Evolutionary conservation across 2,888 invertebrate genomes (phyloP).

Genomic region (Neoascia interrupta): DNA sequence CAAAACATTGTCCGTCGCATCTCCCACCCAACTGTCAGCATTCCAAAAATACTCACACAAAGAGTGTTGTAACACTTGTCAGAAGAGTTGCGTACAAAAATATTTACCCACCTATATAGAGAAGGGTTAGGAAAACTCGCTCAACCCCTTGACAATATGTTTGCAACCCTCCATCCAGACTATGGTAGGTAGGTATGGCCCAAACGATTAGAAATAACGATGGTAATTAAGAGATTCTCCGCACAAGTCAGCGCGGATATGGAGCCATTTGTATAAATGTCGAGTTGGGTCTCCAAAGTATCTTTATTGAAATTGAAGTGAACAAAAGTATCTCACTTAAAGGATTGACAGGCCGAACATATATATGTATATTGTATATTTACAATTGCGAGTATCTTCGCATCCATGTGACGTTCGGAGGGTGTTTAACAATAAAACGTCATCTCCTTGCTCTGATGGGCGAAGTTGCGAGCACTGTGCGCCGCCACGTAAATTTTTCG

Average conservation of each 20-base stretch:
- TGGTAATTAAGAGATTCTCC: slow-evolving; percentile 66
- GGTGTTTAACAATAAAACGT: slow-evolving; percentile 38
- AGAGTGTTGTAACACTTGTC: slow-evolving; percentile 59
- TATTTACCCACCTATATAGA: slow-evolving; percentile 4
- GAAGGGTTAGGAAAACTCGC: slow-evolving; percentile 42
- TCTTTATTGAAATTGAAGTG: slow-evolving; percentile 56
- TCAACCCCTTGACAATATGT: slow-evolving; percentile 61
- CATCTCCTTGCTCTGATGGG: slow-evolving; percentile 11
- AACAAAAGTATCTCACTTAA: slow-evolving; percentile 56
- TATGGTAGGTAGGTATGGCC: neutral
- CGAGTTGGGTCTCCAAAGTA: slow-evolving; percentile 24
- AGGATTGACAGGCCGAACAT: slow-evolving; percentile 22
- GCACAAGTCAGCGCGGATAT: slow-evolving; percentile 31
- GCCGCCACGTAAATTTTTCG: slow-evolving; percentile 56
- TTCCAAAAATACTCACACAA: slow-evolving; percentile 59
- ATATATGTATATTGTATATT: slow-evolving; percentile 61
- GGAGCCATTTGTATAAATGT: slow-evolving; percentile 33
- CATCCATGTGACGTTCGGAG: slow-evolving; percentile 20
- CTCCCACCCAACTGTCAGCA: slow-evolving; percentile 41
- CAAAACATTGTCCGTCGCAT: slow-evolving; percentile 40
- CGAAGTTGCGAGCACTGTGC: neutral
- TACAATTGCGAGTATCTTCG: slow-evolving; percentile 29
- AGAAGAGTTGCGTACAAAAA: slow-evolving; percentile 12
- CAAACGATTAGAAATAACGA: slow-evolving; percentile 60
- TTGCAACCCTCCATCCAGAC: slow-evolving; percentile 30